These are phyloP conservation scores for Triops cancriformis DNA, from an alignment of 1,140 invertebrate species.

Conservation along the genomic window DNA sequence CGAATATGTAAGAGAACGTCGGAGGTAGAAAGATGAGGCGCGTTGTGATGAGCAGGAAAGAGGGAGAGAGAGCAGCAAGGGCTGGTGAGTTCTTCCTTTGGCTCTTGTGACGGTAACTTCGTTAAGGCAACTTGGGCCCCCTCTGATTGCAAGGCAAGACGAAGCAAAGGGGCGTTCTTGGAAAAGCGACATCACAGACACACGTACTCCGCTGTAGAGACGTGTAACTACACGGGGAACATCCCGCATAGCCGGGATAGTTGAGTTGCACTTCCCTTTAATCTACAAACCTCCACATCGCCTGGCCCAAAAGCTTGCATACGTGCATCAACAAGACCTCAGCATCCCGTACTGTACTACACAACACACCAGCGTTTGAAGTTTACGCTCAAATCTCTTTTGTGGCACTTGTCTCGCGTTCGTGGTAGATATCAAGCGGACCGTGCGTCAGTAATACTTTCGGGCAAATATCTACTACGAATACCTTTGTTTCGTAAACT, in stretches of 20 bases:
- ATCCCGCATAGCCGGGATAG: not conserved
- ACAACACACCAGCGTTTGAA: no score
- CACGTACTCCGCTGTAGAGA: not conserved
- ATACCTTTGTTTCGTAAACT: no score
- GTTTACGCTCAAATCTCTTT: no score
- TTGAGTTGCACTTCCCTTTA: not conserved
- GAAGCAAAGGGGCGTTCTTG: constrained; percentile 1
- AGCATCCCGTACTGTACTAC: no score
- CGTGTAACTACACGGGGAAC: not conserved
- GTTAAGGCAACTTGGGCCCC: constrained; percentile 12
- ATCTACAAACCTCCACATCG: not conserved
- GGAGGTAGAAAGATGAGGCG: not conserved
- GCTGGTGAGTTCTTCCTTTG: constrained; percentile 1
- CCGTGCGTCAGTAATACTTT: no score
- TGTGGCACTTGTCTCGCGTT: no score
- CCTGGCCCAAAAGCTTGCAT: not conserved
- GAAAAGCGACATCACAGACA: not conserved
- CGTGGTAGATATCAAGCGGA: no score
- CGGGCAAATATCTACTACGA: no score
- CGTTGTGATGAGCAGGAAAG: not conserved
- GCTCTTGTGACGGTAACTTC: constrained; percentile 12
- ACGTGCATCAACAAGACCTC: not conserved
- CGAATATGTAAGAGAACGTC: not conserved
- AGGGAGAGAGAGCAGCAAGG: not conserved
- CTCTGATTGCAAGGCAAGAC: constrained; percentile 9